These are phyloP conservation scores for Meloidogyne chitwoodi DNA, from an alignment of 1,140 invertebrate genomes.

Conservation along the genomic window DNA sequence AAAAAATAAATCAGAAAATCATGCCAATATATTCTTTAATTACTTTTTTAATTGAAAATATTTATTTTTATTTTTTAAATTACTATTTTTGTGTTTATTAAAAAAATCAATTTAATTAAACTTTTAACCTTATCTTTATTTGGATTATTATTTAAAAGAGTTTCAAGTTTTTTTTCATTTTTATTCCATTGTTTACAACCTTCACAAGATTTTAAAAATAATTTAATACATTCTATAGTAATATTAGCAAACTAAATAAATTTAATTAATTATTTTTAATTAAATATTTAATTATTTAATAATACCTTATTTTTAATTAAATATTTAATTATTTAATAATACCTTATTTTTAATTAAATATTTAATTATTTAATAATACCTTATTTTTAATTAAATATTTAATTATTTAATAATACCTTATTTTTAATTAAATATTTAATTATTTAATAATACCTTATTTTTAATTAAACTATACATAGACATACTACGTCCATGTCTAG, in stretches of 20 bases:
- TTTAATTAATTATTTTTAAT: no score
- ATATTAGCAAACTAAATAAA: slow-evolving; percentile 16
- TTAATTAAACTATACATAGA: slow-evolving; percentile 3
- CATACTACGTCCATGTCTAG: slow-evolving; percentile 12
- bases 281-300: background rate
- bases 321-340: background rate
- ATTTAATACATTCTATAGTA: slow-evolving; percentile 4
- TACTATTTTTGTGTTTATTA: no score
- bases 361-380: background rate
- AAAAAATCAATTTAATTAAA: no score
- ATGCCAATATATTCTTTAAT: no score
- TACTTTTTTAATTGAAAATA: no score
- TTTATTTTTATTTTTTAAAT: no score
- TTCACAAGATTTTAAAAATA: background rate
- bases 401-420: background rate
- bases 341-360: background rate
- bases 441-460: background rate
- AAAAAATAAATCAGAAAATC: no score
- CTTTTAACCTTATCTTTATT: slow-evolving; percentile 9
- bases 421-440: background rate
- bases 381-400: background rate
- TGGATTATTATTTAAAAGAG: background rate
- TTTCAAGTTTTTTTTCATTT: slow-evolving; percentile 2
- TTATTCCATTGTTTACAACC: slow-evolving; percentile 10
- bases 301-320: background rate